Percentiles rank a stretch among this genome's conserved stretches.
These are phyloP conservation scores for Anodontia alba DNA, from an alignment of 2,888 invertebrate genomes.

Conservation along the genomic window DNA sequence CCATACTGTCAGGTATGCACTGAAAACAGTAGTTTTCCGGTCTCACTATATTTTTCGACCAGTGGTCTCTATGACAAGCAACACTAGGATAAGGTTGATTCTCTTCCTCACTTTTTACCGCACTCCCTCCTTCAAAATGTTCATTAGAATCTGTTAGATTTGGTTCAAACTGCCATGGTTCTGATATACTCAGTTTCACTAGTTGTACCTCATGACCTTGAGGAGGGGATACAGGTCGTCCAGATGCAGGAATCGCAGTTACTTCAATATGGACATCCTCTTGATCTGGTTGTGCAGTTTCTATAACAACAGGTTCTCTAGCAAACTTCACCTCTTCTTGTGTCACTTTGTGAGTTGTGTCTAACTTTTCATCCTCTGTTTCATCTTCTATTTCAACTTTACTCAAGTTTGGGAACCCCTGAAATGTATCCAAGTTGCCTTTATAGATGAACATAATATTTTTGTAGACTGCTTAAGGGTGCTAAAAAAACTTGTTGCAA, in stretches of 20 bases:
- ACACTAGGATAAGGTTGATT: no score
- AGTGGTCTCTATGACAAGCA: conserved; percentile 13
- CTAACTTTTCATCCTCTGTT: neutral
- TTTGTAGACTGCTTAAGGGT: no score
- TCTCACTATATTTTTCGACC: conserved; percentile 61
- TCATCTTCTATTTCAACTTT: neutral
- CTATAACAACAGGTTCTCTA: conserved; percentile 44
- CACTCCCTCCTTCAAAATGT: neutral
- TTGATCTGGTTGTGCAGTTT: conserved; percentile 52
- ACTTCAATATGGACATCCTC: conserved; percentile 67
- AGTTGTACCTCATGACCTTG: conserved; percentile 42
- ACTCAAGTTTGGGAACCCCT: neutral
- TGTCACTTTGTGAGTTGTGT: neutral
- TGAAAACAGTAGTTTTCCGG: conserved; percentile 70
- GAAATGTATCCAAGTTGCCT: neutral
- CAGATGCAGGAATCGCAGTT: conserved; percentile 63
- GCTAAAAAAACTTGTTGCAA: no score
- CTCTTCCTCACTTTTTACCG: neutral
- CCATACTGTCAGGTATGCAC: conserved; percentile 66
- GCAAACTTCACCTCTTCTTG: neutral
- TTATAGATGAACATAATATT: no score
- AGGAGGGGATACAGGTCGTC: conserved; percentile 51
- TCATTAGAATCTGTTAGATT: conserved; percentile 35
- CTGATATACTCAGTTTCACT: conserved; percentile 60
- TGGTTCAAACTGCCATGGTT: conserved; percentile 69